A percentile compares a stretch with the other conserved stretches of the same genome.
phyloP scores from a whole-genome alignment of 2,113 vertebrate species.

The Rhabdomys dilectus region DNA sequence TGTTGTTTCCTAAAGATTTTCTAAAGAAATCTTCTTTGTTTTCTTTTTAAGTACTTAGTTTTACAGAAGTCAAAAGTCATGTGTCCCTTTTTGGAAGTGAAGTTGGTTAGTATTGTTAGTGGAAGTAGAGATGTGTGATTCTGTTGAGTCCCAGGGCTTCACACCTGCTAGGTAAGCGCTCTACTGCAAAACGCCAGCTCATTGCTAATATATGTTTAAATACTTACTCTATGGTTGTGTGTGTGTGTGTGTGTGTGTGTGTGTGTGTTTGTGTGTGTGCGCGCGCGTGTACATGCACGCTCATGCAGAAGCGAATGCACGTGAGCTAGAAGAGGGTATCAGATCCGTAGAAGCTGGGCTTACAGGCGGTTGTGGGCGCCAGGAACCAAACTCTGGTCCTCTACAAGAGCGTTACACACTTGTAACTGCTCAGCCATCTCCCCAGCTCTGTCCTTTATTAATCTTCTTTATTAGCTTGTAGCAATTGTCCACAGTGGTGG shows the following conservation, averaged over 20 bases:
- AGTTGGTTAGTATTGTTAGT: background rate
- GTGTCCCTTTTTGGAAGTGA: background rate
- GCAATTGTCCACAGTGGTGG: too few species aligned
- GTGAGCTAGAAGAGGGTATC: background rate
- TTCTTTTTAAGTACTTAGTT: background rate
- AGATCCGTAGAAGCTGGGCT: background rate
- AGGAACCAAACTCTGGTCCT: background rate
- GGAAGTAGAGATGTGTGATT: background rate
- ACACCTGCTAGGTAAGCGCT: background rate
- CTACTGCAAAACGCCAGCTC: background rate
- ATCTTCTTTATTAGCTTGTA: background rate
- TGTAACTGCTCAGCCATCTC: background rate
- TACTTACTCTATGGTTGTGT: background rate
- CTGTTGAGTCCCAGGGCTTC: background rate
- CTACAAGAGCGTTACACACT: background rate
- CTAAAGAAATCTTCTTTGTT: background rate
- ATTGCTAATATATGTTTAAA: background rate
- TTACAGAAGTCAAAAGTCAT: background rate
- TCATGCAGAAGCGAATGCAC: background rate
- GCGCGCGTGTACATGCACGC: accelerated
- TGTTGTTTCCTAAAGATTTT: background rate
- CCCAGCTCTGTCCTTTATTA: background rate
- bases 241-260: background rate
- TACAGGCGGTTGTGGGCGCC: background rate
- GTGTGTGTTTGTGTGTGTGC: background rate